Evolutionary conservation across 2,888 invertebrate genomes (phyloP), one percentile per base, ranked within the genome.

Genomic region (Stramonita haemastoma): DNA sequence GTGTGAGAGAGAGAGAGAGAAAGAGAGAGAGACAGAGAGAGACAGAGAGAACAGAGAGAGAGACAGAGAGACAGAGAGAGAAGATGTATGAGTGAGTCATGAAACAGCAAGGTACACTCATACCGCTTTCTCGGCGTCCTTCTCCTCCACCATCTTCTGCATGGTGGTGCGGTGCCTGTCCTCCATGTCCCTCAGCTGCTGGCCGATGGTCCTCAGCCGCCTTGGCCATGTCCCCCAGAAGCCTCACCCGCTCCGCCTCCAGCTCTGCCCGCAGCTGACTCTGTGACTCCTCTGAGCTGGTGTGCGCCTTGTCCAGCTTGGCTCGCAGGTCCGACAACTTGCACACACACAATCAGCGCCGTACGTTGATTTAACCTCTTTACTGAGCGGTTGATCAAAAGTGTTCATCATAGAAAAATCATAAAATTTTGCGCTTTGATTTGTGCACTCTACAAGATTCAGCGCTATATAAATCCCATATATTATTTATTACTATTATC

Each of bases 121-220:
- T 88, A 94, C 94, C 91, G 92, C 90, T 87, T 91, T 88, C 89
- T 94, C 93, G 8, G 89, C 56, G 13, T 92, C 90, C 85, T 92
- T 92, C 84, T 93, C 91, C 85, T 93, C 92, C 56, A 92, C 90
- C 34, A 95, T 70, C 60, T 91, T 91, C 36, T 89, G 90, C 17
- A 94, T 87, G 84, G 93, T 92, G 22, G 92, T 92, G 26, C 90
- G 91, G 89, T 95, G 94, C 26, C 90, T 89, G 11, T 90, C 89
- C 89, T 95, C 94, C 91, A 95, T 91, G 32, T 91, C 88, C 70
- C 91, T 90, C 26, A 95, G 93, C 90, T 95, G 94, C 60, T 90
- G 89, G 56, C 93, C 92, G n/a, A 87, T 94, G 94, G 46, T 95
- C 94, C 17, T 94, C 92, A 2, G 93, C 93, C 11, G 94, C 93